Percentiles rank a stretch among this genome's conserved stretches.
phyloP scores from a whole-genome alignment of 1,140 invertebrate genomes.

The Pteromalus puparum region DNA sequence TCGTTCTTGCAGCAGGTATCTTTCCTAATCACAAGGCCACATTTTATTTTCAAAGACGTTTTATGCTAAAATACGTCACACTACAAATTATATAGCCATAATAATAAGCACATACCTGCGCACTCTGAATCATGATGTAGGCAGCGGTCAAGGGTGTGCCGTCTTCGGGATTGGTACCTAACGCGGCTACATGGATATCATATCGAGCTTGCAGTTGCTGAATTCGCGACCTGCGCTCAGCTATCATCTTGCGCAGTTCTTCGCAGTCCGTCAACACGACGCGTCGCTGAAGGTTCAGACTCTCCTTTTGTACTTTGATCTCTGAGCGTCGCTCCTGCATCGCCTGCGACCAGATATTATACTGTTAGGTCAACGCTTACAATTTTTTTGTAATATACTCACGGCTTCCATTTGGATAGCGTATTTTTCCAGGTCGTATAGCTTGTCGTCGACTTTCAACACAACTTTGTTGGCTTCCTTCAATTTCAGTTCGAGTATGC shows the following conservation, averaged over 20 bases:
- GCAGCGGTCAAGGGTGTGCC: constrained; percentile 79
- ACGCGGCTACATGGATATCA: constrained; percentile 59
- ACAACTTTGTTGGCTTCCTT: constrained; percentile 77
- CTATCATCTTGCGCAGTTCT: constrained; percentile 76
- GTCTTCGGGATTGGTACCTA: constrained; percentile 75
- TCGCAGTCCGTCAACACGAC: constrained; percentile 77
- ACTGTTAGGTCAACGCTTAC: not conserved
- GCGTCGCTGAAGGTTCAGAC: constrained; percentile 77
- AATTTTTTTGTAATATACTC: constrained; percentile 52
- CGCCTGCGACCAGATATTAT: constrained; percentile 67
- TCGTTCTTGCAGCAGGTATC: constrained; percentile 80
- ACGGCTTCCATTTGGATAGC: constrained; percentile 77
- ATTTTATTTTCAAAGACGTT: no score
- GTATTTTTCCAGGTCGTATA: constrained; percentile 78
- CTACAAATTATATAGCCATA: no score
- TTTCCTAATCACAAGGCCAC: constrained; percentile 71
- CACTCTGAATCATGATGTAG: constrained; percentile 82
- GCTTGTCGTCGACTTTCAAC: constrained; percentile 75
- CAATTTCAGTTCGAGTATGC: constrained; percentile 77
- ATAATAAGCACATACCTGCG: constrained; percentile 69
- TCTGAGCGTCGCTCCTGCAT: constrained; percentile 80
- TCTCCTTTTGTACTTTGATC: constrained; percentile 78
- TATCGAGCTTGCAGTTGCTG: constrained; percentile 78
- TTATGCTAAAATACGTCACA: no score
- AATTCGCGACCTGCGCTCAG: constrained; percentile 77